Evolutionary conservation across 2,113 vertebrate genomes (phyloP).

Genomic region (Nycticorax nycticorax): DNA sequence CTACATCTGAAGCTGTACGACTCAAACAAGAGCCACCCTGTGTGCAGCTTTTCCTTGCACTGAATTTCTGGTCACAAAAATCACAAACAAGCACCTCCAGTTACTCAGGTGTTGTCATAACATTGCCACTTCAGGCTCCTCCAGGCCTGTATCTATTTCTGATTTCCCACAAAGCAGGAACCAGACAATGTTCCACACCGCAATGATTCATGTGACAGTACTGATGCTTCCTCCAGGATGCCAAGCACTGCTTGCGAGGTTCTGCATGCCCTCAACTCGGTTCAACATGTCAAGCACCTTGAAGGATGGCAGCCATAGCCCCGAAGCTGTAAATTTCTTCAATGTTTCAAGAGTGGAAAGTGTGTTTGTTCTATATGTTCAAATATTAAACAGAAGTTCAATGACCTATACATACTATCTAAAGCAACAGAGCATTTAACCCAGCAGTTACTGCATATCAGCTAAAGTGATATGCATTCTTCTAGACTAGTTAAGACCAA

Average conservation of each 20-base stretch:
- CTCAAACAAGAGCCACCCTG: background rate
- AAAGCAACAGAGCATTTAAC: background rate
- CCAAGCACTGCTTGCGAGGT: background rate
- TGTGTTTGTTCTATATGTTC: background rate
- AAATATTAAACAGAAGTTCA: background rate
- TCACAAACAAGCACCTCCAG: background rate
- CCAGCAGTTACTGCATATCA: background rate
- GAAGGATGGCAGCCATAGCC: background rate
- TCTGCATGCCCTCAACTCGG: background rate
- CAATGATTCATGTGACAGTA: too few species aligned
- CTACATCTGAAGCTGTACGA: background rate
- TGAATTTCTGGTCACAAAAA: background rate
- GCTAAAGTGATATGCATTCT: background rate
- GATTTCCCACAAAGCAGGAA: background rate
- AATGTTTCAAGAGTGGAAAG: background rate
- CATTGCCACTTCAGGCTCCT: background rate
- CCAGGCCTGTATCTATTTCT: background rate
- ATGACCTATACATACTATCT: background rate
- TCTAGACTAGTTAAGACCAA: background rate
- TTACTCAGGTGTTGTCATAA: background rate
- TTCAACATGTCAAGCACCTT: background rate
- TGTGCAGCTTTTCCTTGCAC: background rate
- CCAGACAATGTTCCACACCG: background rate
- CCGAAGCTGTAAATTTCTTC: background rate
- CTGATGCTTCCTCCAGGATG: background rate